Conservation (phyloP, 2,113 vertebrate genomes). For the Perognathus longimembris region DNA sequence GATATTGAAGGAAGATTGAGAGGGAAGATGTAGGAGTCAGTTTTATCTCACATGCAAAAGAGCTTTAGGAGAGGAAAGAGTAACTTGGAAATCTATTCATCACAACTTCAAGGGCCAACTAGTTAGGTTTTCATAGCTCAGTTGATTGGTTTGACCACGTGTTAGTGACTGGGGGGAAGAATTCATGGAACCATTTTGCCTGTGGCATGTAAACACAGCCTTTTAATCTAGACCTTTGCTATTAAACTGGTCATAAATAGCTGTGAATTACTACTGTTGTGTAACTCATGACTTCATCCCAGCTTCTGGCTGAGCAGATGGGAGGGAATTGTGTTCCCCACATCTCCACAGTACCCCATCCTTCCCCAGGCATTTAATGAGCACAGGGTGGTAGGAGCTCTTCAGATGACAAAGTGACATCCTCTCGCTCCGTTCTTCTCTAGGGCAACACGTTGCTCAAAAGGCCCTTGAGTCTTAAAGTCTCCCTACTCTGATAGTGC, state of each 20-base stretch:
- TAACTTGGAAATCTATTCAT: background rate
- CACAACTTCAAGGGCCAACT: background rate
- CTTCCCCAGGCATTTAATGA: background rate
- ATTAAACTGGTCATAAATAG: conserved; percentile 53
- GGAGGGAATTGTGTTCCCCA: background rate
- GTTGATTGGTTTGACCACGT: conserved; percentile 28
- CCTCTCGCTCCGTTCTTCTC: background rate
- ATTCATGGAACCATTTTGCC: conserved; percentile 1
- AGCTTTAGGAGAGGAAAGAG: background rate
- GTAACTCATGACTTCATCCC: background rate
- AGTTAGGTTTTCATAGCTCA: background rate
- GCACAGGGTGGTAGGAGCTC: background rate
- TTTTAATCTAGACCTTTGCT: conserved; percentile 6
- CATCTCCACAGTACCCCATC: background rate
- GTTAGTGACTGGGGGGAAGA: background rate
- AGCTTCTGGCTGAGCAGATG: conserved; percentile 46
- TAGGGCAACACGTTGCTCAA: background rate
- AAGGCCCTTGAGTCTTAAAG: conserved; percentile 21
- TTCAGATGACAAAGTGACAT: background rate
- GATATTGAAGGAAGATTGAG: too few species aligned
- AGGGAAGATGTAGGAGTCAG: too few species aligned
- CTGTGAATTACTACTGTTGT: conserved; percentile 30
- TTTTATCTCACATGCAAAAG: background rate
- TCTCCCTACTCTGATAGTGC: background rate
- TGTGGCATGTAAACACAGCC: background rate